These are phyloP conservation scores for Psylliodes chrysocephalus DNA, from an alignment of 2,888 invertebrate species.

Conservation along the genomic window DNA sequence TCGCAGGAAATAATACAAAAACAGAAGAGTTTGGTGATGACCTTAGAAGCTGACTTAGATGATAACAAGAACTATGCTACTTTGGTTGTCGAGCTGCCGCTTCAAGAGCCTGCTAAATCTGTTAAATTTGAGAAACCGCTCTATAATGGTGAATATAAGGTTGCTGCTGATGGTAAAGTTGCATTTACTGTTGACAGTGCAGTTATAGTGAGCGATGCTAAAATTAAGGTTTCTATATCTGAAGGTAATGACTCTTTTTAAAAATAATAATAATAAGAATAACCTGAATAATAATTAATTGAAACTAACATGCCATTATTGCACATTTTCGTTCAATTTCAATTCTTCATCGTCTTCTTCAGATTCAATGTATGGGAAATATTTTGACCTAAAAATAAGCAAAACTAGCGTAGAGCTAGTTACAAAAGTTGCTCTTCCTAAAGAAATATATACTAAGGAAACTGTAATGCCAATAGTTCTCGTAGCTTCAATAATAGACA, in stretches of 20 bases:
- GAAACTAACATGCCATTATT: too few relatives aligned
- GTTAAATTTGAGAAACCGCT: constrained; percentile 11
- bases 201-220: constrained; percentile 24
- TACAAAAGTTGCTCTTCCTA: background rate
- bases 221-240: constrained; percentile 22
- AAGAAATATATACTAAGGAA: constrained; percentile 6
- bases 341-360: too few relatives aligned
- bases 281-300: too few relatives aligned
- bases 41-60: constrained; percentile 34
- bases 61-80: constrained; percentile 31
- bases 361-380: constrained; percentile 34
- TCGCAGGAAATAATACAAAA: constrained; percentile 33
- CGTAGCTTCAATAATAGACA: constrained; percentile 13
- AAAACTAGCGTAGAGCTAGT: constrained; percentile 18
- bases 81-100: constrained; percentile 43
- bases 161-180: constrained; percentile 23
- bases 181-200: constrained; percentile 26
- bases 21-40: constrained; percentile 32
- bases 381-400: constrained; percentile 20
- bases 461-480: constrained; percentile 30
- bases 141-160: constrained; percentile 39
- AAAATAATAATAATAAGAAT: too few relatives aligned
- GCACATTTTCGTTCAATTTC: too few relatives aligned
- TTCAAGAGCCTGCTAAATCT: background rate
- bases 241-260: constrained; percentile 34